These are phyloP conservation scores for Perdita meconis DNA, from an alignment of 2,888 invertebrate genomes.

Conservation along the genomic window DNA sequence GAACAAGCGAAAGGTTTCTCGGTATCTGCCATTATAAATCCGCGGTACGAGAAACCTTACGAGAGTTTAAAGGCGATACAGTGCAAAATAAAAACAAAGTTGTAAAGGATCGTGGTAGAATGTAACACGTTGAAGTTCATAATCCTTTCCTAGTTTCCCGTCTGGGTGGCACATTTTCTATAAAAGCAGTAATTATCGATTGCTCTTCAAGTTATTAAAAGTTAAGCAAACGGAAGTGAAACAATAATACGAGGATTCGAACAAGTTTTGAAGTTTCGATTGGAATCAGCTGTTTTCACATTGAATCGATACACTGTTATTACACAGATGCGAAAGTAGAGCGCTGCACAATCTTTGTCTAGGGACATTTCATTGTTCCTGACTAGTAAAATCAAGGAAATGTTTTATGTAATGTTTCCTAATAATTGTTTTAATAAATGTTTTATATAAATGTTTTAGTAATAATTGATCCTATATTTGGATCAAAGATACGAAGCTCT, in stretches of 20 bases:
- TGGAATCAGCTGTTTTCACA: constrained; percentile 44
- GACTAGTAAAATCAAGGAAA: too few species aligned
- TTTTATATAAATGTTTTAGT: too few species aligned
- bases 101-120: neutral
- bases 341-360: neutral
- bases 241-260: neutral
- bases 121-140: neutral
- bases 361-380: constrained; percentile 19
- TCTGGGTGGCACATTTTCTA: constrained; percentile 1
- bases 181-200: neutral
- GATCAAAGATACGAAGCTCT: too few species aligned
- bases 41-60: neutral
- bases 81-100: constrained; percentile 6
- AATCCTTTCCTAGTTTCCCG: neutral
- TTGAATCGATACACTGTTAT: neutral
- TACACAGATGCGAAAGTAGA: neutral
- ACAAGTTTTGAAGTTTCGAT: constrained; percentile 21
- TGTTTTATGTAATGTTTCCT: too few species aligned
- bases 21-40: constrained; percentile 84
- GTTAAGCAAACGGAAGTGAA: neutral
- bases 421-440: too few species aligned
- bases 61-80: constrained; percentile 26
- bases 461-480: too few species aligned
- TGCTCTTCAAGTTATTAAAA: neutral
- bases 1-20: constrained; percentile 90